These are phyloP conservation scores for Cyprinodon tularosa DNA, from an alignment of 2,113 vertebrate species.

Conservation along the genomic window DNA sequence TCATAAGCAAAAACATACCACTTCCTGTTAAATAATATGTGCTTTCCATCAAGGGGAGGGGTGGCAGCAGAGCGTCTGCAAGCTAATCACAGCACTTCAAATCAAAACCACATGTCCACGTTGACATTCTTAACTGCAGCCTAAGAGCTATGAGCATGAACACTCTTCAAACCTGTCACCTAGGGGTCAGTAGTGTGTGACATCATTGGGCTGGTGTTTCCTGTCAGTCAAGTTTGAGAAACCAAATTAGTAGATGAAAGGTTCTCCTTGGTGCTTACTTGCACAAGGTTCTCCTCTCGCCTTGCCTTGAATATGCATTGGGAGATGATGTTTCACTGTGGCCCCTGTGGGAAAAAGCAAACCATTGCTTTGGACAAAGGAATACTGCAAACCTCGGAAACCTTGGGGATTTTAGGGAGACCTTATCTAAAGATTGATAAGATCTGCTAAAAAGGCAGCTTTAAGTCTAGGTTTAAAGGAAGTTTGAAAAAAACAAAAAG, in stretches of 20 bases:
- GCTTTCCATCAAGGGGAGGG: slow-evolving; percentile 58
- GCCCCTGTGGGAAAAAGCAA: slow-evolving; percentile 44
- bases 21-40: slow-evolving; percentile 54
- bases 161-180: slow-evolving; percentile 62
- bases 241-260: slow-evolving; percentile 21
- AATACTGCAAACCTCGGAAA: slow-evolving; percentile 30
- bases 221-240: slow-evolving; percentile 36
- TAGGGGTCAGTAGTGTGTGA: slow-evolving; percentile 57
- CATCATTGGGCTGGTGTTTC: slow-evolving; percentile 63
- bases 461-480: slow-evolving; percentile 20
- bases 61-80: slow-evolving; percentile 27
- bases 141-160: slow-evolving; percentile 46
- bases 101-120: slow-evolving; percentile 74
- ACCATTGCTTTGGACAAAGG: slow-evolving; percentile 23
- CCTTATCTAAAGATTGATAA: slow-evolving; percentile 46
- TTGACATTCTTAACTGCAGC: slow-evolving; percentile 61
- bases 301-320: slow-evolving; percentile 48
- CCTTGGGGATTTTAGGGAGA: slow-evolving; percentile 33
- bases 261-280: slow-evolving; percentile 4
- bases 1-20: slow-evolving; percentile 67
- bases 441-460: slow-evolving; percentile 30
- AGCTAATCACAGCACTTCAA: slow-evolving; percentile 59
- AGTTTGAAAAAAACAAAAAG: not conserved
- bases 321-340: slow-evolving; percentile 54
- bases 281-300: slow-evolving; percentile 30